Evolutionary conservation across 2,888 invertebrate species (phyloP).

Genomic region (Poecilus cupreus): DNA sequence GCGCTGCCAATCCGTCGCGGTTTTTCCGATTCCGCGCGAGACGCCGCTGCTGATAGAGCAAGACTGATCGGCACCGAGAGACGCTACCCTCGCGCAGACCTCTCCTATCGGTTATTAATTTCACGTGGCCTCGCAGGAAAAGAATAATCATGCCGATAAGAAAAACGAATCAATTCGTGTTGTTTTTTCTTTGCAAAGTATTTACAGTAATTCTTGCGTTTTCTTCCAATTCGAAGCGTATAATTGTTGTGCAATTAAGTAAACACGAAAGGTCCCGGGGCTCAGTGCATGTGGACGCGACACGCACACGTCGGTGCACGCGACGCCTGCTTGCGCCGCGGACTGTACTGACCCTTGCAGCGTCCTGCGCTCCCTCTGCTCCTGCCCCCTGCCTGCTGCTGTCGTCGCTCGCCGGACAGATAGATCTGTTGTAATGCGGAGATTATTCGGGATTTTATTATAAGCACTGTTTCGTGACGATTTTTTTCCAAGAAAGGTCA

Average conservation of each 20-base stretch:
- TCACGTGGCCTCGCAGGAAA: slow-evolving; percentile 19
- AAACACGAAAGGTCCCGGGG: slow-evolving; percentile 40
- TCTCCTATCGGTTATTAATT: slow-evolving; percentile 50
- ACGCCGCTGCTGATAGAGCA: slow-evolving; percentile 9
- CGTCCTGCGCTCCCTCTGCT: not conserved
- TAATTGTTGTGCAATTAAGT: slow-evolving; percentile 56
- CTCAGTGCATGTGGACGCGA: slow-evolving; percentile 38
- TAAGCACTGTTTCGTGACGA: slow-evolving; percentile 47
- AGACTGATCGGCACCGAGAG: slow-evolving; percentile 38
- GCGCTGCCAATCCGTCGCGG: slow-evolving; percentile 47
- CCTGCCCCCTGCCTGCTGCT: not conserved
- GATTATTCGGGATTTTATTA: slow-evolving; percentile 56
- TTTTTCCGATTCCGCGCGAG: slow-evolving; percentile 44
- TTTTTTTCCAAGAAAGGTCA: slow-evolving; percentile 3
- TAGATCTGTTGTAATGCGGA: slow-evolving; percentile 47
- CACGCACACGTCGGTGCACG: slow-evolving; percentile 29
- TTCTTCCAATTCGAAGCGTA: slow-evolving; percentile 52
- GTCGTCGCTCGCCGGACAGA: slow-evolving; percentile 35
- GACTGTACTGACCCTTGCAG: slow-evolving; percentile 28
- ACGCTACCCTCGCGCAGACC: not conserved
- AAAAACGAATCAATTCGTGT: slow-evolving; percentile 40
- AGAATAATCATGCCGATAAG: slow-evolving; percentile 31
- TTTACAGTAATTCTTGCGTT: slow-evolving; percentile 54
- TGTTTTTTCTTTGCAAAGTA: slow-evolving; percentile 45
- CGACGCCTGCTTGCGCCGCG: not conserved